Conservation (phyloP, 2,797 vertebrate genomes). For the Thunnus albacares region DNA sequence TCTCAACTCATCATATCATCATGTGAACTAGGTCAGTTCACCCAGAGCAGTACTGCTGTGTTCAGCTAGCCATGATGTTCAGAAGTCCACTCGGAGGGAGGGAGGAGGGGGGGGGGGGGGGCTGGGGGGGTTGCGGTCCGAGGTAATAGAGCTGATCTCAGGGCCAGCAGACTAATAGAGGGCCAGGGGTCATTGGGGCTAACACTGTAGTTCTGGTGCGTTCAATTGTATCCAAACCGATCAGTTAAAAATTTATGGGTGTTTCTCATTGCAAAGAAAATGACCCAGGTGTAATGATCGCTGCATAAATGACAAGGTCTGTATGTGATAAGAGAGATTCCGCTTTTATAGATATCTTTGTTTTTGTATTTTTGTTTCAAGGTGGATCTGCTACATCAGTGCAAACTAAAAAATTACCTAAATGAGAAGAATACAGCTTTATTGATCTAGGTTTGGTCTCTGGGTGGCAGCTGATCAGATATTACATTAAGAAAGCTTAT, state of each 20-base stretch:
- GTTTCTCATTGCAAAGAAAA: not conserved
- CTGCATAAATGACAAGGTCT: not conserved
- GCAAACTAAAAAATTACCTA: constrained; percentile 5
- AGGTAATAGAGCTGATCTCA: constrained; percentile 28
- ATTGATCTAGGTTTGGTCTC: not conserved
- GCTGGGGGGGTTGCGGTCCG: no score
- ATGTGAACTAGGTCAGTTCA: constrained; percentile 76
- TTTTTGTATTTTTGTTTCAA: not conserved
- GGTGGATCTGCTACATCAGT: not conserved
- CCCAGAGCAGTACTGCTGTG: constrained; percentile 34
- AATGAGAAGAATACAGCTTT: not conserved
- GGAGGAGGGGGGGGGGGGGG: not conserved
- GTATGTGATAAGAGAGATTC: not conserved
- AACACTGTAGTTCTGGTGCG: not conserved
- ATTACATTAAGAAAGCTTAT: not conserved
- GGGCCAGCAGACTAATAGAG: constrained; percentile 32
- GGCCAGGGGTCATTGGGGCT: constrained; percentile 41
- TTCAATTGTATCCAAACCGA: constrained; percentile 37
- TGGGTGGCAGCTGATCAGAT: not conserved
- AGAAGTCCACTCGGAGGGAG: constrained; percentile 19
- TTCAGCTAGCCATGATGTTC: constrained; percentile 33
- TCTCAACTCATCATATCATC: constrained; percentile 69
- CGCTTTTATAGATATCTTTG: not conserved
- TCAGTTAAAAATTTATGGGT: not conserved
- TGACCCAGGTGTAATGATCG: not conserved